These are phyloP conservation scores for Machimus atricapillus DNA, from an alignment of 2,888 invertebrate species.

Conservation along the genomic window DNA sequence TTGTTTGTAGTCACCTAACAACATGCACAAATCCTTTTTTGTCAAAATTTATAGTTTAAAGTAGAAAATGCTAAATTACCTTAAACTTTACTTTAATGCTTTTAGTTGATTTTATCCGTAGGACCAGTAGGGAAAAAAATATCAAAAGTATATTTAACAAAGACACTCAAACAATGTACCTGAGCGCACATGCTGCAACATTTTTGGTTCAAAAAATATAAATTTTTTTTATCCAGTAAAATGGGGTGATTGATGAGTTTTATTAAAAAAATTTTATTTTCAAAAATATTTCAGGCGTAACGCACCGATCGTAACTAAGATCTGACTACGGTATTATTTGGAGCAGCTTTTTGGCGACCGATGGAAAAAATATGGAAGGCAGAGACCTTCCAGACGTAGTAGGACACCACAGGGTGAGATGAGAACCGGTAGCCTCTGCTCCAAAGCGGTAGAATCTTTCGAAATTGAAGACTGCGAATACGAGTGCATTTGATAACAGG, in stretches of 20 bases:
- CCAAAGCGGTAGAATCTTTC: slow-evolving; percentile 39
- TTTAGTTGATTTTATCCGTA: not conserved
- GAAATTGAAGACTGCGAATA: slow-evolving; percentile 38
- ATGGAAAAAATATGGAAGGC: slow-evolving; percentile 65
- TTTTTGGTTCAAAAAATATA: not conserved
- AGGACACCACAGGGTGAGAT: slow-evolving; percentile 44
- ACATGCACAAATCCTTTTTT: not conserved
- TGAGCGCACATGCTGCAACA: not conserved
- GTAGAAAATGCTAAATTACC: not conserved
- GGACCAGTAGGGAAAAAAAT: not conserved
- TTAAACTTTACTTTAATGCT: not conserved
- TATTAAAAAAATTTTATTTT: not conserved
- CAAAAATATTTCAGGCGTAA: slow-evolving; percentile 48
- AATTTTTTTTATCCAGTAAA: not conserved
- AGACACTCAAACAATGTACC: not conserved
- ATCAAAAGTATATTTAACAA: not conserved
- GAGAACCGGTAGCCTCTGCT: slow-evolving; percentile 45
- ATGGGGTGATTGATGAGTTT: not conserved
- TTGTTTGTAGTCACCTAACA: not conserved
- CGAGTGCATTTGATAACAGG: slow-evolving; percentile 36
- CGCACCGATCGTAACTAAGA: slow-evolving; percentile 67
- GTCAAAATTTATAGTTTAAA: not conserved
- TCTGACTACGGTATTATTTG: slow-evolving; percentile 80
- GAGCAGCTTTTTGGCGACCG: slow-evolving; percentile 73
- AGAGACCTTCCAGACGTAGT: slow-evolving; percentile 3